Percentiles rank a stretch among this genome's conserved stretches.
Conservation (phyloP, 2,797 vertebrate species). For the Hypotaenidia philippensis region DNA sequence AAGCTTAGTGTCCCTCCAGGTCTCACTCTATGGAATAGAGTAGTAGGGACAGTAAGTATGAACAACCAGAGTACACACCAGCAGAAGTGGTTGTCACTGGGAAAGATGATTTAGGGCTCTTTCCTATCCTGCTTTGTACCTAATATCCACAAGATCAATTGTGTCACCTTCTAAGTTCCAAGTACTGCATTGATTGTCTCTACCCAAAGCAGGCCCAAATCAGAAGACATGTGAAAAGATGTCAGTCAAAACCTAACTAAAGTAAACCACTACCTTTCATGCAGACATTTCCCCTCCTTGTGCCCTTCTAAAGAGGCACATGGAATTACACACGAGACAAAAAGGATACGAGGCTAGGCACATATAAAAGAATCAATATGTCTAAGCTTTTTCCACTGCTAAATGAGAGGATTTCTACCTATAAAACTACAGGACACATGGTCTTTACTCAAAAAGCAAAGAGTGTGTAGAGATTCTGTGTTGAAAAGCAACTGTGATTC, state of each 20-base stretch:
- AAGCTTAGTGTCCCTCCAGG: background rate
- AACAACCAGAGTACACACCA: background rate
- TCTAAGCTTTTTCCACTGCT: background rate
- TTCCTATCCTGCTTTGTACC: background rate
- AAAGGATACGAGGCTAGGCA: background rate
- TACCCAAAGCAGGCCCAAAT: background rate
- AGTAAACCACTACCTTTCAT: background rate
- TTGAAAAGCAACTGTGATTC: background rate
- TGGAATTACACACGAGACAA: background rate
- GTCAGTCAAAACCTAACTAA: background rate
- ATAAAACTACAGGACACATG: background rate
- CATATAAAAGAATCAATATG: background rate
- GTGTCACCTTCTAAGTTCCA: background rate
- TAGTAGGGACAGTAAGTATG: background rate
- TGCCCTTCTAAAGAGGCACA: background rate
- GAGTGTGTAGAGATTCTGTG: background rate
- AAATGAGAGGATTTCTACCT: background rate
- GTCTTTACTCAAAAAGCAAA: background rate
- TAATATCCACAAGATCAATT: background rate
- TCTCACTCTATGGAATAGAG: background rate
- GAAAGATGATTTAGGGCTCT: background rate
- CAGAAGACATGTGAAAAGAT: background rate
- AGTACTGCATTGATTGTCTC: background rate
- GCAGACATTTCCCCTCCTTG: background rate
- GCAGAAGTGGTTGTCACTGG: background rate